These are phyloP conservation scores for Papilio gigon DNA, from an alignment of 2,888 invertebrate species.

Conservation along the genomic window DNA sequence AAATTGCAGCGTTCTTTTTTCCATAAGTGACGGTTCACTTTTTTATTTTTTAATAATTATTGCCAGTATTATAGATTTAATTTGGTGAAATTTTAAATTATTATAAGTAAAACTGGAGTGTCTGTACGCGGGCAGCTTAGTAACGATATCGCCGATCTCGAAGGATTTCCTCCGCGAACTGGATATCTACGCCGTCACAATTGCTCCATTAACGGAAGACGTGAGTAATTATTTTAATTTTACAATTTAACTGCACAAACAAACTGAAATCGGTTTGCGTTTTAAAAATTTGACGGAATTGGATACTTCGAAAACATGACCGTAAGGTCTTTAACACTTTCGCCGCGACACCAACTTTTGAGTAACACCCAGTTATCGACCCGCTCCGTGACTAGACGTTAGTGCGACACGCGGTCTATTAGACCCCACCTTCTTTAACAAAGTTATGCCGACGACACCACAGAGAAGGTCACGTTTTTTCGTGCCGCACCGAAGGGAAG, in stretches of 20 bases:
- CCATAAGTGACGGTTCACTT: not conserved
- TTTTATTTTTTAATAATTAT: not conserved
- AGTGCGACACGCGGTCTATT: too few relatives aligned
- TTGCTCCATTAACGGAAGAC: conserved; percentile 73
- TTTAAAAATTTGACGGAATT: not conserved
- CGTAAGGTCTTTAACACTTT: not conserved
- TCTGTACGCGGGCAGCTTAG: conserved; percentile 57
- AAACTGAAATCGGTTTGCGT: not conserved
- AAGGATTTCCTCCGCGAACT: conserved; percentile 63
- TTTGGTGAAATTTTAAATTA: conserved; percentile 43
- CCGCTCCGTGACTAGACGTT: too few relatives aligned
- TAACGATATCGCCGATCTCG: conserved; percentile 56
- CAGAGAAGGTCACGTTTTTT: too few relatives aligned
- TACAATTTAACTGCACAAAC: not conserved
- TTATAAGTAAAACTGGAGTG: conserved; percentile 64
- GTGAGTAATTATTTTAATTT: conserved; percentile 54
- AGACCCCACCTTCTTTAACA: too few relatives aligned
- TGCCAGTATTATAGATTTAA: not conserved
- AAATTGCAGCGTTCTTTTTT: not conserved
- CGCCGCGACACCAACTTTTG: too few relatives aligned
- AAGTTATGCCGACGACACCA: too few relatives aligned
- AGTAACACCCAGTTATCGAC: too few relatives aligned
- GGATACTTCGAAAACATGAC: not conserved
- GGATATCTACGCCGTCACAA: conserved; percentile 69
- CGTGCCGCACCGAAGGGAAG: too few relatives aligned